These are phyloP conservation scores for Agrotis clavis DNA, from an alignment of 2,888 invertebrate species.

Conservation along the genomic window DNA sequence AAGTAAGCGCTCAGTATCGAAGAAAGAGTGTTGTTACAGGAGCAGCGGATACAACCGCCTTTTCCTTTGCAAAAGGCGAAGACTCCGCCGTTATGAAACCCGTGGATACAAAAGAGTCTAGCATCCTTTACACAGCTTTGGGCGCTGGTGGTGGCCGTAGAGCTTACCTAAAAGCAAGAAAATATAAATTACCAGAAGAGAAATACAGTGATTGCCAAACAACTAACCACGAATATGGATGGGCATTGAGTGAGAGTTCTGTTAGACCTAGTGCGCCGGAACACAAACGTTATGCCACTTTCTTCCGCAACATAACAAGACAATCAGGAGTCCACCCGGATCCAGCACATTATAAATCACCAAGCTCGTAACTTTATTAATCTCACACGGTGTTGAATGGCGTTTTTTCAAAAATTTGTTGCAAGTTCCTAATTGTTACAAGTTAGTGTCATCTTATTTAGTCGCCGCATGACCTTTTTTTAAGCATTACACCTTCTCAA, in stretches of 20 bases:
- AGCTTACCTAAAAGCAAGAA: conserved; percentile 28
- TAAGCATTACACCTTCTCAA: neutral
- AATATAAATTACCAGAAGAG: conserved; percentile 34
- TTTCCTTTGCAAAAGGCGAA: conserved; percentile 1
- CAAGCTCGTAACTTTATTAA: neutral
- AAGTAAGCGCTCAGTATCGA: conserved; percentile 2
- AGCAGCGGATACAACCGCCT: neutral
- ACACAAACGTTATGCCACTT: conserved; percentile 14
- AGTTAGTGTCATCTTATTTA: neutral
- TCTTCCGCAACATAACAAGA: conserved; percentile 4
- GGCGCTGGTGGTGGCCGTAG: conserved; percentile 24
- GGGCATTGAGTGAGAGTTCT: conserved; percentile 15
- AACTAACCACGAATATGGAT: conserved; percentile 30
- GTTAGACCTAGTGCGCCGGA: conserved; percentile 4
- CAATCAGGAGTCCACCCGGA: conserved; percentile 37
- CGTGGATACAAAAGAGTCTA: conserved; percentile 20
- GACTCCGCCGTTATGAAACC: conserved; percentile 30
- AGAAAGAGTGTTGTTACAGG: neutral
- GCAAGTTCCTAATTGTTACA: too few species aligned
- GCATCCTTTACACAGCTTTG: conserved; percentile 18
- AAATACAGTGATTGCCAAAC: conserved; percentile 33
- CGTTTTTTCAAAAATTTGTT: neutral
- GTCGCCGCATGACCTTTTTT: neutral
- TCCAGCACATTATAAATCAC: conserved; percentile 29
- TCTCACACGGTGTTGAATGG: too few species aligned